phyloP scores from a whole-genome alignment of 2,113 vertebrate genomes.

The Tylochromis polylepis region DNA sequence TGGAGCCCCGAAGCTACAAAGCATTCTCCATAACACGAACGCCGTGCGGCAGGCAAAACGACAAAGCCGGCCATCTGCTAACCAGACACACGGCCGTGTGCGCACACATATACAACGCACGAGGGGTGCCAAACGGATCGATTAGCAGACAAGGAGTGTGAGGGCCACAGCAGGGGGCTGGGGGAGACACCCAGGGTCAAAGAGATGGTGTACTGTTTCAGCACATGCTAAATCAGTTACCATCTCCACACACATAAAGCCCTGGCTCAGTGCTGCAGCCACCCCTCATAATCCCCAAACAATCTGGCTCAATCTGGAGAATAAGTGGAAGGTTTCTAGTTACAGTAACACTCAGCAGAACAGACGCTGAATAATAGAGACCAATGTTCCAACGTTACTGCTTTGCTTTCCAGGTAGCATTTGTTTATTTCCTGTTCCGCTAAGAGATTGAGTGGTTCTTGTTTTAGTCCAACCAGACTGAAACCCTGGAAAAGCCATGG shows the following conservation, averaged over 20 bases:
- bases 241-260: slow-evolving; percentile 59
- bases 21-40: slow-evolving; percentile 59
- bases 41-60: slow-evolving; percentile 41
- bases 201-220: slow-evolving; percentile 75
- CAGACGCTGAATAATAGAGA: slow-evolving; percentile 21
- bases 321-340: slow-evolving; percentile 66
- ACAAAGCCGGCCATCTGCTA: slow-evolving; percentile 71
- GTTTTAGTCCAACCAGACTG: not conserved
- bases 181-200: slow-evolving; percentile 71
- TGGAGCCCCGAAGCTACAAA: slow-evolving; percentile 56
- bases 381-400: not conserved
- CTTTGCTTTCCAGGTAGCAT: slow-evolving; percentile 18
- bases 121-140: slow-evolving; percentile 73
- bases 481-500: not conserved
- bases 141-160: slow-evolving; percentile 71
- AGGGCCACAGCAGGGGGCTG: slow-evolving; percentile 64
- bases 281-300: slow-evolving; percentile 70
- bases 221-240: slow-evolving; percentile 79
- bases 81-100: slow-evolving; percentile 56
- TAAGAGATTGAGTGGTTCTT: not conserved
- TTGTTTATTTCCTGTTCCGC: slow-evolving; percentile 40
- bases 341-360: slow-evolving; percentile 55
- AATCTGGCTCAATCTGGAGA: slow-evolving; percentile 69
- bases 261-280: slow-evolving; percentile 55
- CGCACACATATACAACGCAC: slow-evolving; percentile 38